Percentiles rank a stretch among this genome's conserved stretches.
These are phyloP conservation scores for Chaitophorus viminalis DNA, from an alignment of 2,888 invertebrate species.

Conservation along the genomic window DNA sequence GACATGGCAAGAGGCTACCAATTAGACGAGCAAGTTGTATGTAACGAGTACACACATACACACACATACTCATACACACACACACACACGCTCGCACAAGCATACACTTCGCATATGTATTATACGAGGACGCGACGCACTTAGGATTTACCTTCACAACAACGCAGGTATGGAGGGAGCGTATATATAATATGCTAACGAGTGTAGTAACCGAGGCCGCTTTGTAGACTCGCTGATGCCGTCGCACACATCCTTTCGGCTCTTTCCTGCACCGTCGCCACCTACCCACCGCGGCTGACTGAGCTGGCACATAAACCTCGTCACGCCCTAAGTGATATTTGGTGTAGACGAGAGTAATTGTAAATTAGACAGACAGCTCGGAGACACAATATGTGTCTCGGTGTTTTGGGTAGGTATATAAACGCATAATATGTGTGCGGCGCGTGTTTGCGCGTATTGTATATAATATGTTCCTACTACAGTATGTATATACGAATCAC, in stretches of 20 bases:
- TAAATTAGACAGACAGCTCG: conserved; percentile 47
- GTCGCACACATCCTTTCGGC: background rate
- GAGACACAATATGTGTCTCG: background rate
- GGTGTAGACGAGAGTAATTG: conserved; percentile 44
- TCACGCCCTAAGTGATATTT: conserved; percentile 42
- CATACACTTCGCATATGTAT: background rate
- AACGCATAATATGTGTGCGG: no score
- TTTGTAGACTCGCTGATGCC: conserved; percentile 20
- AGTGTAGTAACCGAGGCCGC: conserved; percentile 25
- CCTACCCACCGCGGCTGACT: background rate
- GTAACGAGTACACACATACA: background rate
- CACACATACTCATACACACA: background rate
- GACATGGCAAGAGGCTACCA: conserved; percentile 9
- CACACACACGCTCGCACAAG: no score
- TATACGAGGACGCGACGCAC: background rate
- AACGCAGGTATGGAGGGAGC: background rate
- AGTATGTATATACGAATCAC: no score
- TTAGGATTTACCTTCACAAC: conserved; percentile 11
- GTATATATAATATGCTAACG: conserved; percentile 48
- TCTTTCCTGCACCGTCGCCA: background rate
- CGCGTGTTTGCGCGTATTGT: no score
- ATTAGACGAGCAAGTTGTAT: conserved; percentile 1
- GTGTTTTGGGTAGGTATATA: background rate
- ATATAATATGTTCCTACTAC: no score
- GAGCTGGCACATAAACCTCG: background rate